Conservation (phyloP, 1,140 invertebrate species). For the Lordiphosa clarofinis region DNA sequence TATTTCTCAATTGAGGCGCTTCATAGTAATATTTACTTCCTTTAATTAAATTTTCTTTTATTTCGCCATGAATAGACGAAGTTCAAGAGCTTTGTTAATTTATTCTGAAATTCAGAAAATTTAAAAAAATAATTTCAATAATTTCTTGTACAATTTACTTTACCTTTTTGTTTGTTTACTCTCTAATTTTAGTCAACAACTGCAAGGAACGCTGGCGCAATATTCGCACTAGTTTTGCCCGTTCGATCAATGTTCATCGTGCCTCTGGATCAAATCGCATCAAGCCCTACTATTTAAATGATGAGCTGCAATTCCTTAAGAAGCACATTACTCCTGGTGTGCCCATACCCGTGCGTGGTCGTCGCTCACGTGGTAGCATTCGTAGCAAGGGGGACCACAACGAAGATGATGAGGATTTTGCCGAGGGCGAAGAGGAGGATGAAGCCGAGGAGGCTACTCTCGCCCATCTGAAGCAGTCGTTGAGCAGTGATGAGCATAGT, state of each 20-base stretch:
- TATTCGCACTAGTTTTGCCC: conserved; percentile 60
- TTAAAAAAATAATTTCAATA: not conserved
- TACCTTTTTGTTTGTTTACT: not conserved
- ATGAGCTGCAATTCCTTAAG: conserved; percentile 54
- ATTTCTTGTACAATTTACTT: not conserved
- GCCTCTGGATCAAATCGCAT: conserved; percentile 46
- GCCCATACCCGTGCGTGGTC: conserved; percentile 38
- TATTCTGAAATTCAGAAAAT: not conserved
- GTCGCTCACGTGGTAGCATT: conserved; percentile 37
- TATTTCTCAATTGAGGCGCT: too few species aligned
- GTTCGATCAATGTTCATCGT: conserved; percentile 58
- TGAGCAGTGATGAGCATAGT: conserved; percentile 33
- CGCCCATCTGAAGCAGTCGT: conserved; percentile 31
- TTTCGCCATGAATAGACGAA: too few species aligned
- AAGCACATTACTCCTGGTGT: conserved; percentile 63
- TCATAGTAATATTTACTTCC: too few species aligned
- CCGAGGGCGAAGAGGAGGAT: conserved; percentile 23
- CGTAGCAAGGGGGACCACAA: conserved; percentile 17
- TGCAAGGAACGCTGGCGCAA: conserved; percentile 72
- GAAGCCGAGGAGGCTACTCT: conserved; percentile 4
- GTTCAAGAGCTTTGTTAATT: too few species aligned
- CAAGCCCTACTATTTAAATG: conserved; percentile 63
- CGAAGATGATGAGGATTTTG: conserved; percentile 29
- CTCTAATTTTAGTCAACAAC: conserved; percentile 32
- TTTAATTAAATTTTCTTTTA: too few species aligned